These are phyloP conservation scores for Lamellibrachia columna DNA, from an alignment of 2,888 invertebrate genomes.

Conservation along the genomic window DNA sequence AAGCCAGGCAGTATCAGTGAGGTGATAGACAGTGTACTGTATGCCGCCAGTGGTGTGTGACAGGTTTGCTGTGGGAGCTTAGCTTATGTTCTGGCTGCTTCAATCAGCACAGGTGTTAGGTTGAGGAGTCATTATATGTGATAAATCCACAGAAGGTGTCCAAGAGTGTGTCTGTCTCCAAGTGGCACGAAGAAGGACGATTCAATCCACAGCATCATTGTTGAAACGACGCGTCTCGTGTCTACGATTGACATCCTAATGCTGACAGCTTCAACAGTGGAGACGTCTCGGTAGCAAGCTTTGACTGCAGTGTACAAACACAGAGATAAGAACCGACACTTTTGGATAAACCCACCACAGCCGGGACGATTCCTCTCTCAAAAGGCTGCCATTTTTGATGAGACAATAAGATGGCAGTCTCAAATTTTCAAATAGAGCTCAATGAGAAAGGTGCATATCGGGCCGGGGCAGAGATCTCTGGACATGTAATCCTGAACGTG, in stretches of 20 bases:
- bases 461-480: constrained; percentile 55
- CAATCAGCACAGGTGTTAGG: background rate
- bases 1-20: background rate
- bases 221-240: background rate
- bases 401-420: constrained; percentile 40
- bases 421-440: constrained; percentile 54
- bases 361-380: background rate
- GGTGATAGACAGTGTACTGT: background rate
- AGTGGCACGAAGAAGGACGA: background rate
- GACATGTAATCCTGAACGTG: constrained; percentile 54
- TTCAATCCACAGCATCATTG: background rate
- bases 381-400: background rate
- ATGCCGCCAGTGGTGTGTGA: background rate
- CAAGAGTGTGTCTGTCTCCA: background rate
- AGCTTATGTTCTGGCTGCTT: background rate
- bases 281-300: background rate
- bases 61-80: background rate
- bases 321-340: background rate
- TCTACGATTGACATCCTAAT: background rate
- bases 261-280: background rate
- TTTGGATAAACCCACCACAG: no score
- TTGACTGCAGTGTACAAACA: background rate
- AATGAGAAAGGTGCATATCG: constrained; percentile 45
- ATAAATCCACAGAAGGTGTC: background rate
- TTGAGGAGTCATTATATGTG: background rate